Evolutionary conservation across 2,113 vertebrate species (phyloP).

Genomic region (Origma solitaria): DNA sequence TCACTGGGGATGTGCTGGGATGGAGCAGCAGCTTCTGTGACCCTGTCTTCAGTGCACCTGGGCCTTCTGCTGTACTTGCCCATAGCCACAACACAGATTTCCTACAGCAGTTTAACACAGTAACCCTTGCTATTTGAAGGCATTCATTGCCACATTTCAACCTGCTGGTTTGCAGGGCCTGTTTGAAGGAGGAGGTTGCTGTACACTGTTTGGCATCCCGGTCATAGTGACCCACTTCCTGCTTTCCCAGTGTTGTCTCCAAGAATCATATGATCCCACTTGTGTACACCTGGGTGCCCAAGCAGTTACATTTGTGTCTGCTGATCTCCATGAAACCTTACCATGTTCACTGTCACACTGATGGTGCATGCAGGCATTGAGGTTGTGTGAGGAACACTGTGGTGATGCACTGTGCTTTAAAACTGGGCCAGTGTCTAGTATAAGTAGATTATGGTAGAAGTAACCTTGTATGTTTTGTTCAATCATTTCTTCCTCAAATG

Average conservation of each 20-base stretch:
- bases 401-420: not conserved
- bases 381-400: not conserved
- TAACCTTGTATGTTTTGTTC: not conserved
- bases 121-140: not conserved
- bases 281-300: not conserved
- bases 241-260: not conserved
- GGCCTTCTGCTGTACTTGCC: not conserved
- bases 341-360: not conserved
- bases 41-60: not conserved
- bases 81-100: not conserved
- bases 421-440: not conserved
- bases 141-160: not conserved
- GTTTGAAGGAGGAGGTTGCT: not conserved
- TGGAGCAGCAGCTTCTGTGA: not conserved
- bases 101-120: not conserved
- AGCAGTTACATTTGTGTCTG: not conserved
- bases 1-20: not conserved
- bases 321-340: not conserved
- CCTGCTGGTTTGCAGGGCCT: not conserved
- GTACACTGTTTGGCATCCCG: not conserved
- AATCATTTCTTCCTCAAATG: not conserved
- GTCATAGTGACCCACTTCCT: conserved; percentile 21
- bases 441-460: not conserved
- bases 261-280: conserved; percentile 4
- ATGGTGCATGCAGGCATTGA: not conserved